Base-by-base conservation (phyloP, 2,113 vertebrate species). In the Verasper variegatus region DNA sequence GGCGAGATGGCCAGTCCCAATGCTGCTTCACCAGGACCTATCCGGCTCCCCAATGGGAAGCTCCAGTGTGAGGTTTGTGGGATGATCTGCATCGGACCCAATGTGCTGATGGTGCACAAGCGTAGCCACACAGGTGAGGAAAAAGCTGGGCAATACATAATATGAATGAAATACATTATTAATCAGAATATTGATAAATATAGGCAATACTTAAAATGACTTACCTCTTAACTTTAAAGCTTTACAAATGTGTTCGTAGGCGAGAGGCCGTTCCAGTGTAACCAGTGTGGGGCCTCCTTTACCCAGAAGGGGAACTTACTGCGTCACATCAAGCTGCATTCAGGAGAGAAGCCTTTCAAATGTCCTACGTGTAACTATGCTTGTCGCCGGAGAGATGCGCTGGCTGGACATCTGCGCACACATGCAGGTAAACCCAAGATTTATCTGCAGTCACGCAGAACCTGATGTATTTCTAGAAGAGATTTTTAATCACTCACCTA, bases 21-120 rank as follows among this genome's bases (percentile, higher is more conserved):
- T 45, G 92, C 95, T 0, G 93, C 94, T 66, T 98, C 97, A 12
- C 96, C 96, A 0, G 97, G 96, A 13, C 96, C 96, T 37, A 97
- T 98, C 68, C 96, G 97, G 5, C 91, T 98, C 54, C 96, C 97
- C 82, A 98, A 96, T 0, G 97, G 97, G 87, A 99, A 98, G 81
- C 95, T 99, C 51, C 97, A 97, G 77, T 99, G 97, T 58, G 97
- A 99, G 49, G 93, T 98, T 72, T 99, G 97, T 1, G 97, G 97
- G 37, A 98, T 99, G 96, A 95, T 97, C 82, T 99, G 97, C 92
- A 97, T 98, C 2, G 97, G 97, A 62, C 97, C 97, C 81, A 99
- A 99, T 17, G 97, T 99, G 76, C 95, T 99, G 54, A 98, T 98
- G 97, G 97, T 99, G 80, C 97, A 99, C 93, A 99, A 98, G 69